phyloP scores from a whole-genome alignment of 2,888 invertebrate genomes.

The Heliconius sara region DNA sequence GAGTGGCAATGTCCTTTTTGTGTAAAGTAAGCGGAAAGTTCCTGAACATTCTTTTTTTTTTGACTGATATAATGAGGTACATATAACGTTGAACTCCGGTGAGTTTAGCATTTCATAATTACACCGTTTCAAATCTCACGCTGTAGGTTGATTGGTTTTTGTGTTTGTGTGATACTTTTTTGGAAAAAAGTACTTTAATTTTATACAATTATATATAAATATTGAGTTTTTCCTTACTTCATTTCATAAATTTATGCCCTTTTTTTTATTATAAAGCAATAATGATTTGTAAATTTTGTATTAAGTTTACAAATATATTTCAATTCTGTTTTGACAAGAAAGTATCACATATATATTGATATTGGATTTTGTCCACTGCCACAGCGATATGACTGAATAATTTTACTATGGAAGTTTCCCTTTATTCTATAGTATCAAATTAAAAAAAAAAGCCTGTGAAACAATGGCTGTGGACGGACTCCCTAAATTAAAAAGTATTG shows the following conservation, averaged over 20 bases:
- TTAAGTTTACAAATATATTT: background rate
- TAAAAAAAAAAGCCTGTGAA: background rate
- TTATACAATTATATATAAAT: background rate
- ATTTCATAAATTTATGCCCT: background rate
- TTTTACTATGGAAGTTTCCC: background rate
- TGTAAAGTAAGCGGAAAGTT: slow-evolving; percentile 48
- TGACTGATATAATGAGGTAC: slow-evolving; percentile 30
- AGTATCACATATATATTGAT: slow-evolving; percentile 5
- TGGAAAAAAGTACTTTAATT: background rate
- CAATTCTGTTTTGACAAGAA: background rate
- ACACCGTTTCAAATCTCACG: background rate
- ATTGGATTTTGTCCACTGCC: background rate
- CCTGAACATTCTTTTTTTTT: slow-evolving; percentile 46
- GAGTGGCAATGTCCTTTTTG: slow-evolving; percentile 51
- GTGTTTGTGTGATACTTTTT: slow-evolving; percentile 13
- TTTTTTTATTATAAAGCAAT: background rate
- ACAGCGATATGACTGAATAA: background rate
- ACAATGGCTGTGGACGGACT: background rate
- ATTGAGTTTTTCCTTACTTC: background rate
- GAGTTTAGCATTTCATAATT: background rate
- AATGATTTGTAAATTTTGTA: background rate
- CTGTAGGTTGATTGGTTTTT: slow-evolving; percentile 4
- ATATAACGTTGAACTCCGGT: slow-evolving; percentile 18
- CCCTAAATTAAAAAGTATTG: background rate
- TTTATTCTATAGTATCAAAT: background rate